These are phyloP conservation scores for Ametastegia equiseti DNA, from an alignment of 2,888 invertebrate species.

Conservation along the genomic window DNA sequence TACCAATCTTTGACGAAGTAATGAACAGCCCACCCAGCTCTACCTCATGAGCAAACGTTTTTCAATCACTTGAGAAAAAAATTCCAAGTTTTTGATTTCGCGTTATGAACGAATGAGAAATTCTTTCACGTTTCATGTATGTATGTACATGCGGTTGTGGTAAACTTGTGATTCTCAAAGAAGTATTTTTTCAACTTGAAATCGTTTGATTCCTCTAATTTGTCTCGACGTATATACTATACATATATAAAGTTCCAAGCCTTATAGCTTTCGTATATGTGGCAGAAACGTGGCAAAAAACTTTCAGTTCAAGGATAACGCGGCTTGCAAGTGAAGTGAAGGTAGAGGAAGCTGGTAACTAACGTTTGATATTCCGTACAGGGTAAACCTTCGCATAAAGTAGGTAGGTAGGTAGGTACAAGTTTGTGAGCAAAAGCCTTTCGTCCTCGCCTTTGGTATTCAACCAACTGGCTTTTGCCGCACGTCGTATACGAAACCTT, in stretches of 20 bases:
- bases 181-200: background rate
- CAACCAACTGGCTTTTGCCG: slow-evolving; percentile 25
- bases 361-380: slow-evolving; percentile 20
- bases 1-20: too few relatives aligned
- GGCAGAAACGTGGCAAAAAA: background rate
- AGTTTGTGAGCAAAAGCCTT: slow-evolving; percentile 28
- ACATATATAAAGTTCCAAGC: too few relatives aligned
- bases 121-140: too few relatives aligned
- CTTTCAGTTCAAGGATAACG: slow-evolving; percentile 18
- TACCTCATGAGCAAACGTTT: too few relatives aligned
- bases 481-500: background rate
- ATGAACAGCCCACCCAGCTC: too few relatives aligned
- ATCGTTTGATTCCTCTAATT: background rate
- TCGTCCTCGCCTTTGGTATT: slow-evolving; percentile 15
- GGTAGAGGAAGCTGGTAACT: background rate
- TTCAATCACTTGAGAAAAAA: too few relatives aligned
- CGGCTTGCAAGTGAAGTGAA: background rate
- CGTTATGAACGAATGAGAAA: too few relatives aligned
- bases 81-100: too few relatives aligned
- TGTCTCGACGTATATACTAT: background rate
- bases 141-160: too few relatives aligned
- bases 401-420: too few relatives aligned
- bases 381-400: slow-evolving; percentile 37
- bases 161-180: background rate
- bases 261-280: background rate